Evolutionary conservation across 2,888 invertebrate genomes (phyloP).

Genomic region (Xiphydria camelus): DNA sequence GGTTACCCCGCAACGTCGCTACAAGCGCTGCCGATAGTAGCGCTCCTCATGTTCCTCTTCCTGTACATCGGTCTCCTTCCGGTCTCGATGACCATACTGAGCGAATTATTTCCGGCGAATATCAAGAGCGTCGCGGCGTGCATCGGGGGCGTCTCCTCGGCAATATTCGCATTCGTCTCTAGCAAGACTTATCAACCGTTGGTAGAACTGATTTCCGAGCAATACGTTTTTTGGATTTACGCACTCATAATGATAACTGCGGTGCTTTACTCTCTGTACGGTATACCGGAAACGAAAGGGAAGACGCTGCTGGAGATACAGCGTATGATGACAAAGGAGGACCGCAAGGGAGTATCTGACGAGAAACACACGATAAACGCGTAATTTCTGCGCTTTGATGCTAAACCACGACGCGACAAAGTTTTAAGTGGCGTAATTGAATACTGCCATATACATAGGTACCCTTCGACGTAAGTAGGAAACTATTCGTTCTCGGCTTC

Average conservation of each 20-base stretch:
- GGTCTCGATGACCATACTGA: slow-evolving; percentile 39
- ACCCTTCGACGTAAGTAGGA: too few relatives aligned
- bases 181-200: slow-evolving; percentile 41
- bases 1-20: slow-evolving; percentile 21
- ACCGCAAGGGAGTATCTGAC: slow-evolving; percentile 2
- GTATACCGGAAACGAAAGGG: slow-evolving; percentile 44
- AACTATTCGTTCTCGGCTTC: too few relatives aligned
- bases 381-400: too few relatives aligned
- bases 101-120: slow-evolving; percentile 42
- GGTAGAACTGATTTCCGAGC: slow-evolving; percentile 28
- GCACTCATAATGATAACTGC: slow-evolving; percentile 22
- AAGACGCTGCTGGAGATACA: slow-evolving; percentile 36
- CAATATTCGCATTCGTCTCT: slow-evolving; percentile 36
- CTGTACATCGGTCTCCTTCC: slow-evolving; percentile 33
- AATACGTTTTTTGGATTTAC: slow-evolving; percentile 39
- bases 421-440: too few relatives aligned
- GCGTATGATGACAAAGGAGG: slow-evolving; percentile 6
- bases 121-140: slow-evolving; percentile 41
- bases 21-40: slow-evolving; percentile 36
- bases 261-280: slow-evolving; percentile 18
- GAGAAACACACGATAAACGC: too few relatives aligned
- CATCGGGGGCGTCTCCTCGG: slow-evolving; percentile 32
- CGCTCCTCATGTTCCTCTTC: slow-evolving; percentile 29
- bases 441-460: too few relatives aligned
- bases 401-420: too few relatives aligned